Evolutionary conservation across 2,888 invertebrate genomes (phyloP).

Genomic region (Ophraella communa): DNA sequence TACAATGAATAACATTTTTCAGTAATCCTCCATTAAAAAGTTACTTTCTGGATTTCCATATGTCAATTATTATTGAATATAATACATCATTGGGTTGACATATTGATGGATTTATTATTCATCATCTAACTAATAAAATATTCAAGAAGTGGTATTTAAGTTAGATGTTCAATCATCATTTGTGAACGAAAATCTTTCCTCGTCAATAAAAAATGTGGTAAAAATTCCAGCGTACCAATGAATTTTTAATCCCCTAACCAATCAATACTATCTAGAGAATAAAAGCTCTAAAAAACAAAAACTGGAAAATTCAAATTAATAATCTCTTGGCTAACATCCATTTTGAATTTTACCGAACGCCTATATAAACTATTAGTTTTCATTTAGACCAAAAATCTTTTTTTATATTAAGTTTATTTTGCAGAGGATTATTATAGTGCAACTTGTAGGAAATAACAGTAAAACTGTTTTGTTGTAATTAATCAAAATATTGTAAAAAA

Average conservation of each 20-base stretch:
- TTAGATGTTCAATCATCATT: neutral
- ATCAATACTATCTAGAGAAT: neutral
- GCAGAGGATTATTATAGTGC: too few relatives aligned
- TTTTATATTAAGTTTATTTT: too few relatives aligned
- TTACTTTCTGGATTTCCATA: too few relatives aligned
- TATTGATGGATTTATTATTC: neutral
- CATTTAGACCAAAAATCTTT: neutral
- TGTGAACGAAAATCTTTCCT: neutral
- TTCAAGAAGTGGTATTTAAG: too few relatives aligned
- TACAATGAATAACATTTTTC: too few relatives aligned
- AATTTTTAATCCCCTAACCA: neutral
- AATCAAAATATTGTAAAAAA: too few relatives aligned
- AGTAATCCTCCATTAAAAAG: too few relatives aligned
- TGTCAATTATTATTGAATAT: too few relatives aligned
- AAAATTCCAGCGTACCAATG: neutral
- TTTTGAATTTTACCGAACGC: neutral
- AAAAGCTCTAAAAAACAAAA: neutral
- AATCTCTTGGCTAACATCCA: neutral
- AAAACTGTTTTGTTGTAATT: too few relatives aligned
- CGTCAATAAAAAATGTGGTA: neutral
- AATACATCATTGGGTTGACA: too few relatives aligned
- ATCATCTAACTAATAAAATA: neutral
- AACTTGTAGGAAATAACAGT: too few relatives aligned
- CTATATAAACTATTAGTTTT: neutral
- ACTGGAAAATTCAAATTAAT: neutral